These are phyloP conservation scores for Anabas testudineus DNA, from an alignment of 2,797 vertebrate species.

Conservation along the genomic window DNA sequence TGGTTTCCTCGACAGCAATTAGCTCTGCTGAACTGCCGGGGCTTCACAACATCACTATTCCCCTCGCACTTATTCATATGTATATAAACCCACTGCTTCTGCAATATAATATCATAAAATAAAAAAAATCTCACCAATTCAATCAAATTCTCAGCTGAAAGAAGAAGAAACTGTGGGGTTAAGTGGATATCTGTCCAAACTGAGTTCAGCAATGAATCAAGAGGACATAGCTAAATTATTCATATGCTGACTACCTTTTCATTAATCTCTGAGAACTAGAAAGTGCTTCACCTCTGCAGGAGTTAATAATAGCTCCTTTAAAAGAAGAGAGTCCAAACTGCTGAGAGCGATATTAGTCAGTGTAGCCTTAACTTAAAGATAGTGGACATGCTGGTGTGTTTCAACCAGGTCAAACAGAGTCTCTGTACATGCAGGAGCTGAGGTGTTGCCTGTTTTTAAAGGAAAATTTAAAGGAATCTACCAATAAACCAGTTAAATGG, in stretches of 20 bases:
- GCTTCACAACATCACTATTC: background rate
- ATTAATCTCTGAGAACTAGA: slow-evolving; percentile 76
- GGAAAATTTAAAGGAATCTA: background rate
- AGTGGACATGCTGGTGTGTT: background rate
- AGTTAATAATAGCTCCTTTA: slow-evolving; percentile 78
- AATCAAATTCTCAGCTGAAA: slow-evolving; percentile 5
- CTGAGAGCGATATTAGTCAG: slow-evolving; percentile 27
- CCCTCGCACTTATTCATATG: slow-evolving; percentile 14
- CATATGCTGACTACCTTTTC: slow-evolving; percentile 78
- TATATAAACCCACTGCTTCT: slow-evolving; percentile 13
- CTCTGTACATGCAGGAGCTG: background rate
- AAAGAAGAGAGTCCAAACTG: slow-evolving; percentile 39
- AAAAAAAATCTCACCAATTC: background rate
- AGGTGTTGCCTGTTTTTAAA: background rate
- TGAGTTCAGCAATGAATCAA: slow-evolving; percentile 68
- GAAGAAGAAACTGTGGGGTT: slow-evolving; percentile 26
- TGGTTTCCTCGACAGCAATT: background rate
- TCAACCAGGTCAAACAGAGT: slow-evolving; percentile 1
- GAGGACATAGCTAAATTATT: slow-evolving; percentile 82
- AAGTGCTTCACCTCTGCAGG: slow-evolving; percentile 72
- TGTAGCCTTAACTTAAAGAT: background rate
- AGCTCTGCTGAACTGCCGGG: slow-evolving; percentile 19
- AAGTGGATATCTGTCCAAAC: slow-evolving; percentile 48
- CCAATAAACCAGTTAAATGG: background rate
- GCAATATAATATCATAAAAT: background rate